A percentile compares a stretch with the other conserved stretches of the same genome.
These are phyloP conservation scores for Pyrrhia umbra DNA, from an alignment of 2,888 invertebrate genomes.

Conservation along the genomic window DNA sequence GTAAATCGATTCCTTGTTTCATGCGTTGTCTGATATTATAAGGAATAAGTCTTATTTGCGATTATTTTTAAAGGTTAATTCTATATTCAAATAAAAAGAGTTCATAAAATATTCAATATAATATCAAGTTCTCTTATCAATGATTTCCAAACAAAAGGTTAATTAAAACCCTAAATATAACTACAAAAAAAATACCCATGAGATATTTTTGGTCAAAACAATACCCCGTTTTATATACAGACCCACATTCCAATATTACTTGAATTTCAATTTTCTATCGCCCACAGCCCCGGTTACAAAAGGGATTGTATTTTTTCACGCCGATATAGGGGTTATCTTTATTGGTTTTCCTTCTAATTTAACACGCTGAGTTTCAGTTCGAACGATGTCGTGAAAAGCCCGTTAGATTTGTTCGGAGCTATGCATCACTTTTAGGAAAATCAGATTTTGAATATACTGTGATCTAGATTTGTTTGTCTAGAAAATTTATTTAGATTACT, in stretches of 20 bases:
- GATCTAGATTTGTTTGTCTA: neutral
- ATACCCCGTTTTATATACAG: slow-evolving; percentile 45
- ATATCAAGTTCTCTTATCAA: neutral
- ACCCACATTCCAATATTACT: slow-evolving; percentile 56
- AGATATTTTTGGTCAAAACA: slow-evolving; percentile 43
- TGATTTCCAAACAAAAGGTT: neutral
- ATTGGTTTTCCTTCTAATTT: slow-evolving; percentile 70
- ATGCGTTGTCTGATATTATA: no score
- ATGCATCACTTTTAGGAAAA: slow-evolving; percentile 11
- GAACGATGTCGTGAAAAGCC: slow-evolving; percentile 41
- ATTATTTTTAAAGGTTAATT: no score
- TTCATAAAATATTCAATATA: no score
- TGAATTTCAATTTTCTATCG: slow-evolving; percentile 63
- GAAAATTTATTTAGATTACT: neutral
- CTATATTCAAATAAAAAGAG: no score
- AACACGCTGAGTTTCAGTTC: slow-evolving; percentile 52
- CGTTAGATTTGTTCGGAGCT: slow-evolving; percentile 34
- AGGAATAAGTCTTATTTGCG: no score
- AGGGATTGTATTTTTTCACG: slow-evolving; percentile 60
- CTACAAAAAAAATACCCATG: slow-evolving; percentile 26
- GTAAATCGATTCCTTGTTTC: neutral
- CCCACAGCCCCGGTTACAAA: slow-evolving; percentile 37
- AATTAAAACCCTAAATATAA: slow-evolving; percentile 18
- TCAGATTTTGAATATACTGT: slow-evolving; percentile 4
- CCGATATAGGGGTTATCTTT: slow-evolving; percentile 63